A percentile compares a stretch with the other conserved stretches of the same genome.
Evolutionary conservation across 2,797 vertebrate genomes (phyloP).

Genomic region (Cuculus canorus): DNA sequence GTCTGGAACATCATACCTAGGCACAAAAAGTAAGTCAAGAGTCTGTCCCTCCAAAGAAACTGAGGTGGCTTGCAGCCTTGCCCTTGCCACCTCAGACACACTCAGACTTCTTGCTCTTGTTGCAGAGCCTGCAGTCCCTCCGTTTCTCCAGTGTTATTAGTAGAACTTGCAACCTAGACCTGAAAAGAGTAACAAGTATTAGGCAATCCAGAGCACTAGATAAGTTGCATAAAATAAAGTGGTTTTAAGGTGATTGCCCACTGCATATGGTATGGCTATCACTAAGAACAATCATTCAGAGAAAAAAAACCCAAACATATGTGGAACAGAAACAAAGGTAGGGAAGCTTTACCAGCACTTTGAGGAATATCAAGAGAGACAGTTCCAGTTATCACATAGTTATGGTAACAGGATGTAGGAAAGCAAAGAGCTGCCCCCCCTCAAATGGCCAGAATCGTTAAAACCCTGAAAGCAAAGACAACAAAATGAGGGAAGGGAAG

Average conservation of each 20-base stretch:
- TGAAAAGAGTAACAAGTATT: background rate
- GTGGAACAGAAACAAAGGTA: background rate
- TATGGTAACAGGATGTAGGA: background rate
- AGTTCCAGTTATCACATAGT: background rate
- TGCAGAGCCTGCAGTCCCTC: background rate
- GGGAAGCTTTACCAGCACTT: background rate
- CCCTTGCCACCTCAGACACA: background rate
- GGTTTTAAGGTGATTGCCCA: background rate
- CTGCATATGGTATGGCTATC: background rate
- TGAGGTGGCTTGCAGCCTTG: background rate
- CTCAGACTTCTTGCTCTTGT: background rate
- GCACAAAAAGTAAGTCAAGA: background rate
- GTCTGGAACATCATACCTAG: background rate
- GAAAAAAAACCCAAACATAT: background rate
- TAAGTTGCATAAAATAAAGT: background rate
- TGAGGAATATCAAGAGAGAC: background rate
- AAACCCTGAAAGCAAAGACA: slow-evolving; percentile 7
- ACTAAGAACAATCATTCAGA: background rate
- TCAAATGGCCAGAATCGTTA: background rate
- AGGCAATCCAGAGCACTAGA: background rate
- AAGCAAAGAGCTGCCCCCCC: background rate
- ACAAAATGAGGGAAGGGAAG: background rate
- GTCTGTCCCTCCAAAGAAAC: background rate
- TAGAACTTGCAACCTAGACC: background rate
- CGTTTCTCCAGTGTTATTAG: background rate